phyloP scores from a whole-genome alignment of 2,797 vertebrate species.

The Tarsius wallacei region DNA sequence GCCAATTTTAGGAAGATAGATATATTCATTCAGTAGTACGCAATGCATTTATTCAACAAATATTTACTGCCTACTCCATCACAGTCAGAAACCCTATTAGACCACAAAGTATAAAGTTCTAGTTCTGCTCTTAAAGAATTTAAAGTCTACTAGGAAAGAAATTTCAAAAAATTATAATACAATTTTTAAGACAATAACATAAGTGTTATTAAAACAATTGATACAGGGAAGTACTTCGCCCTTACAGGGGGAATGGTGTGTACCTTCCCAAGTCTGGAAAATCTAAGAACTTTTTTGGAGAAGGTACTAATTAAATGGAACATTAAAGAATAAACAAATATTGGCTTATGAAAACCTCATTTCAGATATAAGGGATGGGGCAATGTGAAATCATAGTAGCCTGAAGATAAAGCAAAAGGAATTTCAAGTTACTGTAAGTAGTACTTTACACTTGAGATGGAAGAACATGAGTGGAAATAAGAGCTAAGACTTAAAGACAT shows the following conservation, averaged over 20 bases:
- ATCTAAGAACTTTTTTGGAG: conserved; percentile 1
- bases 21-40: neutral
- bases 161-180: neutral
- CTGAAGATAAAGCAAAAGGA: neutral
- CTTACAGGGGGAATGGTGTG: neutral
- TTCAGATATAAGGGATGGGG: neutral
- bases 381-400: neutral
- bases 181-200: neutral
- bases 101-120: neutral
- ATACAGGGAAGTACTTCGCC: neutral
- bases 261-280: neutral
- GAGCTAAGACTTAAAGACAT: neutral
- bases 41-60: conserved; percentile 18
- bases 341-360: neutral
- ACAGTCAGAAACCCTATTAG: neutral
- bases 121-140: neutral
- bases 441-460: neutral
- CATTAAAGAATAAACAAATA: neutral
- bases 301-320: neutral
- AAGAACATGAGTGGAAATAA: neutral
- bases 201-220: neutral
- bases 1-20: neutral
- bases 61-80: neutral
- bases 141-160: neutral
- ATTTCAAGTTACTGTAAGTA: neutral